Evolutionary conservation across 92 coral and sea anemone species (phyloP).

Genomic region (Galaxea fascicularis): DNA sequence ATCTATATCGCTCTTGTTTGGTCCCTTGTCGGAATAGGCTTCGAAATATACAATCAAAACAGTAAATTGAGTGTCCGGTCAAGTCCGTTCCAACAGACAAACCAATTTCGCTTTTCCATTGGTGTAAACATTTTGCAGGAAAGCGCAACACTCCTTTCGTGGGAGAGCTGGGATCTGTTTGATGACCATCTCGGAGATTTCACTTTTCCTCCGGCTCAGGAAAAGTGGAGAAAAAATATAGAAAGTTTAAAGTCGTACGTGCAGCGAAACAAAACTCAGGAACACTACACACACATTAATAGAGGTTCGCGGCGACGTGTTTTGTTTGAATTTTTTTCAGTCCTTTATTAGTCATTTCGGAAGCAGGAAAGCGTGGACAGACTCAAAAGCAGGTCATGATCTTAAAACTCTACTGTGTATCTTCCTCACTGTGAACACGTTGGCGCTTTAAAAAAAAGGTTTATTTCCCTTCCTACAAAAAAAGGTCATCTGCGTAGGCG

Average conservation of each 20-base stretch:
- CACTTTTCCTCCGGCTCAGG: not conserved
- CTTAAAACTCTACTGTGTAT: too few species aligned
- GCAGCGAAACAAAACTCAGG: not conserved
- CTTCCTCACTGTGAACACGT: not conserved
- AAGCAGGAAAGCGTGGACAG: conserved; percentile 11
- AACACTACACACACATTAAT: not conserved
- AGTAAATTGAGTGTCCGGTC: too few species aligned
- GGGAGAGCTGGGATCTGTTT: not conserved
- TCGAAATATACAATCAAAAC: too few species aligned
- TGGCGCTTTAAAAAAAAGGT: not conserved
- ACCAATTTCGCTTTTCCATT: too few species aligned
- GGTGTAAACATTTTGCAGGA: not conserved
- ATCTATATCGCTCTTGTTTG: too few species aligned
- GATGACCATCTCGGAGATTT: not conserved
- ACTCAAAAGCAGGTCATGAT: not conserved
- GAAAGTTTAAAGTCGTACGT: not conserved
- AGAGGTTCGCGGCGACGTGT: not conserved
- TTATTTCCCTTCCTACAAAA: not conserved
- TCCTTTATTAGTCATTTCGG: not conserved
- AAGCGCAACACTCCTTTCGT: not conserved
- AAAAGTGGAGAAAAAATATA: not conserved
- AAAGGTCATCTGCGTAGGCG: not conserved
- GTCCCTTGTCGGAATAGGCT: too few species aligned
- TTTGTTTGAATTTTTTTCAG: not conserved
- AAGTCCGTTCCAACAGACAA: too few species aligned